phyloP scores from a whole-genome alignment of 2,888 invertebrate species.

The Abscondita cerata region DNA sequence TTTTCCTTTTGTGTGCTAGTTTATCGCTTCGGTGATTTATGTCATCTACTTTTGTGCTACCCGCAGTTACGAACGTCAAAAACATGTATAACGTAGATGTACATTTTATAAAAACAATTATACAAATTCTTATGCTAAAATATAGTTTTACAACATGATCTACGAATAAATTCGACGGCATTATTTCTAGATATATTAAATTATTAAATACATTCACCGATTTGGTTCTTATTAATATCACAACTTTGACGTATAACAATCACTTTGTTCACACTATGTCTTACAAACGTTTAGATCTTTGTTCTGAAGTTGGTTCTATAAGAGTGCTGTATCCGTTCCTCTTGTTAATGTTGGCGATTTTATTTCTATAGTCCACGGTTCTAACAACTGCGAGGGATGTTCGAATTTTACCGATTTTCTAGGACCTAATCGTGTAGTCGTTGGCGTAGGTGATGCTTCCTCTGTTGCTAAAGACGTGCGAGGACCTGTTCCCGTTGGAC shows the following conservation, averaged over 20 bases:
- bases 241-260: slow-evolving; percentile 1
- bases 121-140: slow-evolving; percentile 3
- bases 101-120: slow-evolving; percentile 8
- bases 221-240: slow-evolving; percentile 1
- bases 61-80: too few species aligned
- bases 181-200: background rate
- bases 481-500: slow-evolving; percentile 59
- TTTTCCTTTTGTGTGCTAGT: too few species aligned
- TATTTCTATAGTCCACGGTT: slow-evolving; percentile 54
- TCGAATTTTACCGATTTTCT: slow-evolving; percentile 78
- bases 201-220: background rate
- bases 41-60: too few species aligned
- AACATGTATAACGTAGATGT: too few species aligned
- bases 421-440: slow-evolving; percentile 59
- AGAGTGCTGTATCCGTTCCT: slow-evolving; percentile 30
- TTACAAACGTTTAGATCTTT: slow-evolving; percentile 22
- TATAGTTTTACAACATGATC: background rate
- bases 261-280: background rate
- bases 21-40: too few species aligned
- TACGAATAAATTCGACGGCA: background rate
- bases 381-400: slow-evolving; percentile 53
- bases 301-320: slow-evolving; percentile 27
- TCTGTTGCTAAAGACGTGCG: slow-evolving; percentile 55
- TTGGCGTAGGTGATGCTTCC: slow-evolving; percentile 59
- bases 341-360: slow-evolving; percentile 37